These are phyloP conservation scores for Meliscaeva auricollis DNA, from an alignment of 2,888 invertebrate genomes.

Conservation along the genomic window DNA sequence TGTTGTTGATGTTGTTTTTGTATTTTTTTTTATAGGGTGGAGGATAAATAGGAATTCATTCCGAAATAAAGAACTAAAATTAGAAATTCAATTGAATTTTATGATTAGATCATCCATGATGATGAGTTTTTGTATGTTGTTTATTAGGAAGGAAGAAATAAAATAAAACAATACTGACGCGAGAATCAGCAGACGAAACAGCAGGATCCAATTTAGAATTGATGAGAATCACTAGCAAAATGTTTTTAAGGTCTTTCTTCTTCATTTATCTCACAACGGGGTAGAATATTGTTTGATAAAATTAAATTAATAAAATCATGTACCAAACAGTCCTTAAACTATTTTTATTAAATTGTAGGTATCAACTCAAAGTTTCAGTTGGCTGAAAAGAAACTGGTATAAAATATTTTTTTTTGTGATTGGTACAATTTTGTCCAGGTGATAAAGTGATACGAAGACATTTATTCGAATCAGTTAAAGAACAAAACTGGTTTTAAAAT, in stretches of 20 bases:
- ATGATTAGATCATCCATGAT: constrained; percentile 44
- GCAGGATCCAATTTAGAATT: constrained; percentile 55
- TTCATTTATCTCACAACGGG: background rate
- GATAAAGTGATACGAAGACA: too few relatives aligned
- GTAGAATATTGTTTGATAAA: background rate
- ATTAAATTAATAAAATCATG: background rate
- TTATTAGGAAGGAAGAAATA: background rate
- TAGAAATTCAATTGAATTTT: constrained; percentile 74
- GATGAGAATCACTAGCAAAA: background rate
- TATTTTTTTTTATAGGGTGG: constrained; percentile 17
- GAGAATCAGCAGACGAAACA: constrained; percentile 29
- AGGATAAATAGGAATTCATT: constrained; percentile 28
- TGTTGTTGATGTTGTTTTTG: background rate
- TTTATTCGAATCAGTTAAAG: too few relatives aligned
- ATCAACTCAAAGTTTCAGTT: too few relatives aligned
- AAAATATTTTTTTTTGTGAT: too few relatives aligned
- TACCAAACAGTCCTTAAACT: background rate
- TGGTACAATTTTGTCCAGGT: too few relatives aligned
- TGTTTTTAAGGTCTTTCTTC: constrained; percentile 13
- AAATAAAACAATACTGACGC: constrained; percentile 37
- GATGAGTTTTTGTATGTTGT: constrained; percentile 17
- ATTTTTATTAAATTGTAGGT: constrained; percentile 8
- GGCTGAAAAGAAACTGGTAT: too few relatives aligned
- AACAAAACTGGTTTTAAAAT: too few relatives aligned
- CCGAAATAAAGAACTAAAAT: constrained; percentile 58